These are phyloP conservation scores for Zosterops japonicus DNA, from an alignment of 2,113 vertebrate genomes.

Conservation along the genomic window DNA sequence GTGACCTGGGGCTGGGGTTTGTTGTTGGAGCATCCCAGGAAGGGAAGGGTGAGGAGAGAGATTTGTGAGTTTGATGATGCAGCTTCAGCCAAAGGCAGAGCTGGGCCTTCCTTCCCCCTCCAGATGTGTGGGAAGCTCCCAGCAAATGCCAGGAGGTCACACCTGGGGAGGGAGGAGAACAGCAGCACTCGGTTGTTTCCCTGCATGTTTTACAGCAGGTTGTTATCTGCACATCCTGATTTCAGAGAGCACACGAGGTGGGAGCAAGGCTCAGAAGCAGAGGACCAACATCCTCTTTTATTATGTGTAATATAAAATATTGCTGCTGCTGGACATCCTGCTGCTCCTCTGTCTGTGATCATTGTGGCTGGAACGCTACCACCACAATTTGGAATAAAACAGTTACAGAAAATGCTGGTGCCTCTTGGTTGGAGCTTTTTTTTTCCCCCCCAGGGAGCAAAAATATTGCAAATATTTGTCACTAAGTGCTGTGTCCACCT, in stretches of 20 bases:
- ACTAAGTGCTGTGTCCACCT: background rate
- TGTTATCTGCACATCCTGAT: background rate
- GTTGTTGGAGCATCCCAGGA: accelerated
- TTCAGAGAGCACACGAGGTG: background rate
- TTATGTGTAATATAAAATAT: background rate
- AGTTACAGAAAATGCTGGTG: background rate
- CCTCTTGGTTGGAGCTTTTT: background rate
- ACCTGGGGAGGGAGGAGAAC: background rate
- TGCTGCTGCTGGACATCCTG: background rate
- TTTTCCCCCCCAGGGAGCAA: background rate
- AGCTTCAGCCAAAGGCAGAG: background rate
- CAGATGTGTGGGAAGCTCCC: background rate
- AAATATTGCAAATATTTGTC: background rate
- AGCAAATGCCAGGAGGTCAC: background rate
- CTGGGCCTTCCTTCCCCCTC: background rate
- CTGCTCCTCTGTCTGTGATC: background rate
- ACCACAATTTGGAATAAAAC: background rate
- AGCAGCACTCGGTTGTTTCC: background rate
- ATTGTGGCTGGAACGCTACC: background rate
- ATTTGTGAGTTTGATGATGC: accelerated
- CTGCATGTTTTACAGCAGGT: background rate
- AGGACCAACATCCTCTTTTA: background rate
- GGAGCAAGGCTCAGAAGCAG: background rate
- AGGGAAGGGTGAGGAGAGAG: background rate
- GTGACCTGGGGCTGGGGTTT: background rate